Conservation (phyloP, 1,140 invertebrate species). For the Phenacoccus solenopsis region DNA sequence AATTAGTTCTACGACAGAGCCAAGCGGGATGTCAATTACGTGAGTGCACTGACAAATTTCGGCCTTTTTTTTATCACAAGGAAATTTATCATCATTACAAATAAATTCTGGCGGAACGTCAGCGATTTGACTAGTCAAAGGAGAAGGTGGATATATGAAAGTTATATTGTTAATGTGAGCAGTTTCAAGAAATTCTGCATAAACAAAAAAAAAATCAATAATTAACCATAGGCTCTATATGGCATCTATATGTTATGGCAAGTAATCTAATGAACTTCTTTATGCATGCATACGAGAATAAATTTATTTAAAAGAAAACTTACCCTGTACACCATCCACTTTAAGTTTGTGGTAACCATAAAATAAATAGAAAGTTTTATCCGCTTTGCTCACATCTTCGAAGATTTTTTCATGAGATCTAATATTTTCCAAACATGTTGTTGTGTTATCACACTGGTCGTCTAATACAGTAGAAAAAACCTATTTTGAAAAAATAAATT, state of each 20-base stretch:
- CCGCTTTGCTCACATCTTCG: neutral
- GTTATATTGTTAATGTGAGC: neutral
- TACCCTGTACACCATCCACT: neutral
- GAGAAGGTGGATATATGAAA: neutral
- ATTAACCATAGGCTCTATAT: too few relatives aligned
- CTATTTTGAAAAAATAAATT: neutral
- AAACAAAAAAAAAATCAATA: neutral
- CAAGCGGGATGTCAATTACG: neutral
- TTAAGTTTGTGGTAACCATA: neutral
- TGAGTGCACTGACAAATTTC: constrained; percentile 1
- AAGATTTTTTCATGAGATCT: neutral
- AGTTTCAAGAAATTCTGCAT: neutral
- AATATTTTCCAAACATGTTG: neutral
- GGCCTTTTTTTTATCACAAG: neutral
- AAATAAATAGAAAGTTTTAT: neutral
- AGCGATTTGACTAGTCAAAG: neutral
- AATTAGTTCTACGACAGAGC: neutral
- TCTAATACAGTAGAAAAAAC: neutral
- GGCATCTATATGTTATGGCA: too few relatives aligned
- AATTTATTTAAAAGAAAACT: neutral
- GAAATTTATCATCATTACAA: neutral
- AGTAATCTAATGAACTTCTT: too few relatives aligned
- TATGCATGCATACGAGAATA: too few relatives aligned
- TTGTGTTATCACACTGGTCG: neutral
- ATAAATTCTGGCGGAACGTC: neutral